Base-by-base conservation (phyloP, 2,888 invertebrate genomes). In the Dermolepida albohirtum region DNA sequence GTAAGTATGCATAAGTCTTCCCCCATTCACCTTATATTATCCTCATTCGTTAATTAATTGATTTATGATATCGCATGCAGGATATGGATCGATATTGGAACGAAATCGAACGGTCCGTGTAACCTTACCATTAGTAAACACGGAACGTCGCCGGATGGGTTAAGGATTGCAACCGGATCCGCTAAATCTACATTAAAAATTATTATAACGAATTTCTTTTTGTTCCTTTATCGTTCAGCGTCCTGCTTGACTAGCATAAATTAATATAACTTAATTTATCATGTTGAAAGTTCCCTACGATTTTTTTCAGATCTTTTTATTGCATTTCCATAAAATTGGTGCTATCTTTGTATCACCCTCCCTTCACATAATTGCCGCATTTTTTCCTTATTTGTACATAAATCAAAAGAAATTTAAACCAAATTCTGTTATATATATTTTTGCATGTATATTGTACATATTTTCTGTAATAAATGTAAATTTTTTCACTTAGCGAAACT, bases 1-100 rank as follows among this genome's bases (percentile, higher is more conserved):
- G 74, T 75, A 75, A 74, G 74, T 72, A 73, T 47, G 10, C 2
- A 34, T 70, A 73, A 70, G 67, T 67, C 66, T 66, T 69, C 65
- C 22, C 22, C 22, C 22, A 22, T 22, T 22, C 22, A 22, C 22
- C 59, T 49, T 47, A 29, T 57, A 40, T 59, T 66, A 34, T 50
- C 50, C 57, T 41, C 59, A 41, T 51, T 62, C 44, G 44, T 44
- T 59, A 29, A 59, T 44, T 10, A 27, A 12, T 14, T 44, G 44
- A 47, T 29, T 59, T 59, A 17, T 47, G 34, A 44, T 47, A 29
- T 47, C 29, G 2, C 27, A 16, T 14, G 14, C 29, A 14, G 29
- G 44, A 59, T 44, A 44, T 47, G 59, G 29, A 44, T 14, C 27
- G 44, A 47, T 43, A 47, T 29, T 34, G 52, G 29, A 59, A 17